Evolutionary conservation across 1,140 invertebrate genomes (phyloP), one percentile per base, ranked within the genome.

Genomic region (Phenacoccus solenopsis): DNA sequence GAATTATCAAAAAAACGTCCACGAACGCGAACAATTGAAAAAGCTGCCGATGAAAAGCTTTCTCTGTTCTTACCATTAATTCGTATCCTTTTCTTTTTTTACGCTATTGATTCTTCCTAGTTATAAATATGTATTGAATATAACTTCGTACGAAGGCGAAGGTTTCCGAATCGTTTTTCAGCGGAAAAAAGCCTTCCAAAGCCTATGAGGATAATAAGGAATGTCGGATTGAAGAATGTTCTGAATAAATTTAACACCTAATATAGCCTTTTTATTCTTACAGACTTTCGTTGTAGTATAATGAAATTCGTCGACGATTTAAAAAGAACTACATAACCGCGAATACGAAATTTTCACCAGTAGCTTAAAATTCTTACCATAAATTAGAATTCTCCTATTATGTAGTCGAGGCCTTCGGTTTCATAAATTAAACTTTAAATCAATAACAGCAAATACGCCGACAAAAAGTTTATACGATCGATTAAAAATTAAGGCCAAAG

Each of bases 101-200:
- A 49, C 38, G 5, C 38, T 49, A 49, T 49, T 49, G 38, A 49
- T 49, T 49, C 38, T 2, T 10, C 38, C 16, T 9, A 49, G 38
- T 49, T 49, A 49, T 49, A 49, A 49, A 49, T 49, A 49, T 49
- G 38, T 49, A 49, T 49, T 49, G 38, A 49, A 49, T 49, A 49
- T 49, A 49, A 49, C 38, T 49, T 49, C 16, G 38, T 9, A 49
- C 38, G n/a, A n/a, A n/a, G n/a, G 38, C 38, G 38, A 49, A 49
- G 38, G 38, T 49, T 49, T 49, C 38, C 16, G 38, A 49, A 49
- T 49, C 38, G 38, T 49, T 49, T 49, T 49, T 16, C 13, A 49
- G n/a, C n/a, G n/a, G n/a, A 49, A n/a, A 49, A 49, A 49, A 49
- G 38, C 12, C 20, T 32, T 49, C 38, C 5, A 49, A 49, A 49